Evolutionary conservation across 2,888 invertebrate species (phyloP).

Genomic region (Hemithea aestivaria): DNA sequence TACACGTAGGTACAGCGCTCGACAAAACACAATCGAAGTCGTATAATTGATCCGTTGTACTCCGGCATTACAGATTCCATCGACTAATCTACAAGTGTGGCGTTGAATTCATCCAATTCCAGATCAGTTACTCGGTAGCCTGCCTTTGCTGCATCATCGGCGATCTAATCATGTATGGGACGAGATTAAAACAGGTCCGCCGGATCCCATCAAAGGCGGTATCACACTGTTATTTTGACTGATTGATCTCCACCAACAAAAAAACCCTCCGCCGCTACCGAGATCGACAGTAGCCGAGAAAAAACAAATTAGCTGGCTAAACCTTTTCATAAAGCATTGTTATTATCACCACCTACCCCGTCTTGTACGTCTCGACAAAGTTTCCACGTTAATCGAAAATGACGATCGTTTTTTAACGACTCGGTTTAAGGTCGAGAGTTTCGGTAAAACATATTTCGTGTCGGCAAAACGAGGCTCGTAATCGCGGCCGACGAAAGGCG

Average conservation of each 20-base stretch:
- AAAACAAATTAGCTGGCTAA: slow-evolving; percentile 79
- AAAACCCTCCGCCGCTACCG: slow-evolving; percentile 74
- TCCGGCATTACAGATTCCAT: slow-evolving; percentile 37
- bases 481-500: slow-evolving; percentile 66
- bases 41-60: slow-evolving; percentile 23
- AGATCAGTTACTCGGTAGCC: slow-evolving; percentile 60
- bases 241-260: slow-evolving; percentile 75
- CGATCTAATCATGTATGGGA: slow-evolving; percentile 76
- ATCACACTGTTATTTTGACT: slow-evolving; percentile 80
- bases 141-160: slow-evolving; percentile 72
- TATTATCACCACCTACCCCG: slow-evolving; percentile 75
- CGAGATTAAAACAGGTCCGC: slow-evolving; percentile 76
- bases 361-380: slow-evolving; percentile 49
- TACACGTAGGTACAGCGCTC: slow-evolving; percentile 8
- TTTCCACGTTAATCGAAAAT: slow-evolving; percentile 41
- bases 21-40: slow-evolving; percentile 16
- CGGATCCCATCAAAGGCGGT: slow-evolving; percentile 78
- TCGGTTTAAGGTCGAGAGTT: slow-evolving; percentile 51
- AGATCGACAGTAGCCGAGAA: slow-evolving; percentile 78
- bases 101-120: slow-evolving; percentile 61
- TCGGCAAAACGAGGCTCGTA: slow-evolving; percentile 35
- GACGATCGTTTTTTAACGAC: slow-evolving; percentile 33
- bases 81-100: slow-evolving; percentile 56
- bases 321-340: slow-evolving; percentile 78
- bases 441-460: slow-evolving; percentile 19